A percentile compares a stretch with the other conserved stretches of the same genome.
phyloP scores from a whole-genome alignment of 1,140 invertebrate species.

The Drosophila insularis region DNA sequence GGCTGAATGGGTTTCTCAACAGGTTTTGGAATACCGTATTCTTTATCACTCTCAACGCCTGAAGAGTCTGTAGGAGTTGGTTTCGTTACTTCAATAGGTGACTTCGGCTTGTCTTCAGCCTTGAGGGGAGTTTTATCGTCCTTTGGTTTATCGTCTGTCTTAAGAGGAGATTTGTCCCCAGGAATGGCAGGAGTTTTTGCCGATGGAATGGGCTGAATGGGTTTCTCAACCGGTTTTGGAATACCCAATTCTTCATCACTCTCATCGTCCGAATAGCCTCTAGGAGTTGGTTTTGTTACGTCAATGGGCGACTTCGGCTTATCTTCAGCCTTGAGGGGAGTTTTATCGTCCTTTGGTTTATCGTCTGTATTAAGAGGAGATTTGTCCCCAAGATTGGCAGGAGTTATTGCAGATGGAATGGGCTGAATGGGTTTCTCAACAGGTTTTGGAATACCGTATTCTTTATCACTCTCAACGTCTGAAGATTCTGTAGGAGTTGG shows the following conservation, averaged over 20 bases:
- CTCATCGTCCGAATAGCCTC: conserved; percentile 4
- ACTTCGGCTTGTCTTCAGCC: too few species aligned
- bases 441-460: conserved; percentile 3
- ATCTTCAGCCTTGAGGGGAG: conserved; percentile 7
- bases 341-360: neutral
- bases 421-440: neutral
- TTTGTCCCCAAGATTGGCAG: neutral
- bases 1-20: too few species aligned
- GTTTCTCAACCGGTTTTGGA: too few species aligned
- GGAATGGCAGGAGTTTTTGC: too few species aligned
- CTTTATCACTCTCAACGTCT: conserved; percentile 4
- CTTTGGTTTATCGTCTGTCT: too few species aligned
- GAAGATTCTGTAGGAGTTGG: neutral
- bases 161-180: too few species aligned
- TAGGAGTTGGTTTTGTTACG: neutral
- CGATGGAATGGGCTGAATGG: too few species aligned
- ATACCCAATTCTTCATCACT: neutral
- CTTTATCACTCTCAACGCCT: too few species aligned
- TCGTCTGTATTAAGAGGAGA: conserved; percentile 7
- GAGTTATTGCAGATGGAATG: neutral
- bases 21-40: too few species aligned
- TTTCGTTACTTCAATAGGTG: too few species aligned
- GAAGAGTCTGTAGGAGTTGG: too few species aligned
- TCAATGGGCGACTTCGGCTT: conserved; percentile 23
- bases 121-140: too few species aligned